Base-by-base conservation (phyloP, 2,888 invertebrate species). In the Netelia melanura region DNA sequence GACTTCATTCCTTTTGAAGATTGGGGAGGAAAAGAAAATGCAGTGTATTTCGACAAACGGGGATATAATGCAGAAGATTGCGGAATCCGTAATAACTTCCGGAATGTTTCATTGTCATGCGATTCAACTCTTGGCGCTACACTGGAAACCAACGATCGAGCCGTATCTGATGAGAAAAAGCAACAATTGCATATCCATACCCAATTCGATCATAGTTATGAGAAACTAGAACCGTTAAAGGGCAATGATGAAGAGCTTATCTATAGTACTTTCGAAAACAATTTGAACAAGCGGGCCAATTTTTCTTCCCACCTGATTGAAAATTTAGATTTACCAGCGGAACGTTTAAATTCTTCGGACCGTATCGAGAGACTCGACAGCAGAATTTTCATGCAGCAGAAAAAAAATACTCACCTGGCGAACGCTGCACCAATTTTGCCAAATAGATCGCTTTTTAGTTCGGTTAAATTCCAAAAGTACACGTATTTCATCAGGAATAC, bases 371-470 rank as follows among this genome's bases (percentile, higher is more conserved):
- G 14, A 52, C 10, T 52, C 52, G 52, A 10, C 52, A 52, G 14
- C 52, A 52, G 10, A 52, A 52, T 10, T 10, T n/a, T 10, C 52
- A 3, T 52, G 52, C 52, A 21, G n/a, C 25, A n/a, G 54, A 38
- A 3, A n/a, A 81, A 21, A 58, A 68, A 68, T 48, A 83, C 61
- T 82, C 44, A 85, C 87, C 86, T 61, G 87, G 86, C 23, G 88
- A 89, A 14, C 85, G 87, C n/a, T 88, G 88, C 11, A 91, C 68
- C 10, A 89, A 84, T 70, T 85, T 71, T 11, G 88, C 89, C 79
- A 90, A 21, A 21, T 21, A 1, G 21, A 21, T 21, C 21, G 21
- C 1, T 21, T 21, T 21, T 21, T 21, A 21, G 88, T 43, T 85
- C 65, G 25, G 87, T 86, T 25, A 88, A 87, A 52, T 84, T 54